Base-by-base conservation (phyloP, 2,888 invertebrate genomes). In the Ectropis crepuscularia region DNA sequence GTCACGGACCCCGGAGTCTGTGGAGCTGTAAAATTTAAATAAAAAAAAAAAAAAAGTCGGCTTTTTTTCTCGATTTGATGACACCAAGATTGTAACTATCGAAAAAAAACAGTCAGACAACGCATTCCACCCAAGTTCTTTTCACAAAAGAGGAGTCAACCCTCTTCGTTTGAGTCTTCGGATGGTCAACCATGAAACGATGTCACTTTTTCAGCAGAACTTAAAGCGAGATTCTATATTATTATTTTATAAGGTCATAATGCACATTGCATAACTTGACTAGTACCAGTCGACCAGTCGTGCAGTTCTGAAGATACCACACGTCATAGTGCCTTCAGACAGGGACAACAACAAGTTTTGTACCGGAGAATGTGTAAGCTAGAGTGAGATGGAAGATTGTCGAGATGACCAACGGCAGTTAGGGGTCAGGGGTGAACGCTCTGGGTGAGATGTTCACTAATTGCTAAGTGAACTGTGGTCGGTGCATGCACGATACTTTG, bases 401-500 rank as follows among this genome's bases (percentile, higher is more conserved):
- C 84, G 80, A 87, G 89, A 90, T 92, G 92, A 90, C 92, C 92
- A 91, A 87, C 86, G 83, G 82, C 82, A 85, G 85, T 86, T 86
- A 87, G 88, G 81, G 92, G 92, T 92, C 92, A 92, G 81, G 88
- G 92, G 92, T 92, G 90, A 92, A 92, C 79, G 92, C 88, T 91
- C 92, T 80, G 83, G 89, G 87, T 86, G 87, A 88, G 82, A 72
- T 70, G 70, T 70, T 66, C 64, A 65, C 59, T 57, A 65, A 70
- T 68, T 72, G 61, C 36, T 65, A 49, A 39, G 28, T 53, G 28
- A 48, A 53, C 64, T 65, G 59, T 60, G 67, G 63, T 61, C 41
- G 58, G 28, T 76, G 79, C 77, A 78, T 76, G 45, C 45, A 5
- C 45, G n/a, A 28, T 28, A 28, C 16, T 28, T 28, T 28, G 16